Percentiles rank a stretch among this genome's conserved stretches.
These are phyloP conservation scores for Drosophila fulvimacula DNA, from an alignment of 2,888 invertebrate genomes.

Conservation along the genomic window DNA sequence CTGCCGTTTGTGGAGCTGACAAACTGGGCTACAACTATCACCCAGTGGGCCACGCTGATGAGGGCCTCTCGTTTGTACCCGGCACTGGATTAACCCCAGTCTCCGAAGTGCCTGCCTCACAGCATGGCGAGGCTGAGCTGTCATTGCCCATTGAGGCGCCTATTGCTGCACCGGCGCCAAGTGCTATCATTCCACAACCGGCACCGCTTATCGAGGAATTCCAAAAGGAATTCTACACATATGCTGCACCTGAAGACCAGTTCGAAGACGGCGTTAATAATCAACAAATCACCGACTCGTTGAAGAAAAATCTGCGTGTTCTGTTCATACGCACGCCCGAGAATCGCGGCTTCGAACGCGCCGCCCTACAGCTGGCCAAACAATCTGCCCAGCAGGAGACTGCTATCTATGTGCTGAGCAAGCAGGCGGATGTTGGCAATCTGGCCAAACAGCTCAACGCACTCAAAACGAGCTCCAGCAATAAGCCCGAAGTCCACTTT, in stretches of 20 bases:
- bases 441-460: slow-evolving; percentile 77
- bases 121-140: slow-evolving; percentile 64
- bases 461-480: slow-evolving; percentile 61
- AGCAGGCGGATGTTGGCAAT: slow-evolving; percentile 76
- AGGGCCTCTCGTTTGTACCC: slow-evolving; percentile 56
- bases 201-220: slow-evolving; percentile 64
- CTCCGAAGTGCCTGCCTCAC: not conserved
- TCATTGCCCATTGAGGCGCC: slow-evolving; percentile 61
- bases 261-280: slow-evolving; percentile 66
- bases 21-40: slow-evolving; percentile 77
- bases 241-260: slow-evolving; percentile 83
- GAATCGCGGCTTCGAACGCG: slow-evolving; percentile 74
- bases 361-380: slow-evolving; percentile 77
- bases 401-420: slow-evolving; percentile 82
- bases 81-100: slow-evolving; percentile 28
- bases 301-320: slow-evolving; percentile 81
- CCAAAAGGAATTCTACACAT: slow-evolving; percentile 81
- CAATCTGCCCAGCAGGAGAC: slow-evolving; percentile 80
- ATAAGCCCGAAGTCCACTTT: slow-evolving; percentile 82
- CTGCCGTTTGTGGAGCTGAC: slow-evolving; percentile 68
- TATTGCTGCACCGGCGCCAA: slow-evolving; percentile 4
- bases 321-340: slow-evolving; percentile 83
- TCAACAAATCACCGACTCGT: slow-evolving; percentile 63
- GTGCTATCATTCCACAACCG: slow-evolving; percentile 49
- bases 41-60: slow-evolving; percentile 66